Evolutionary conservation across 2,113 vertebrate genomes (phyloP).

Genomic region (Ctenomys sociabilis): DNA sequence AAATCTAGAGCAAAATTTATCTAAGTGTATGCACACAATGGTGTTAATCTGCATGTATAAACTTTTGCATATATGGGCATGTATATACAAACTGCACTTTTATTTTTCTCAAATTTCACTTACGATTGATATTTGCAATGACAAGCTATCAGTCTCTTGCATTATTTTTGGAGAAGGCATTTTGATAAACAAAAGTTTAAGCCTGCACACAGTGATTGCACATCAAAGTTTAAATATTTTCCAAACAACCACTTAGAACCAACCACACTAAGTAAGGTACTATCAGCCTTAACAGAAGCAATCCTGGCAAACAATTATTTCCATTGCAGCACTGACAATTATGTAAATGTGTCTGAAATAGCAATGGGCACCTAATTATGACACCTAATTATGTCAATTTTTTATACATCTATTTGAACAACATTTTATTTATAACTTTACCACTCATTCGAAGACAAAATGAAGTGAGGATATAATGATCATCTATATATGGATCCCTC

Average conservation of each 20-base stretch:
- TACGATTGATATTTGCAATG: background rate
- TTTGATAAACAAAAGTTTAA: constrained; percentile 65
- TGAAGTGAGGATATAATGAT: constrained; percentile 68
- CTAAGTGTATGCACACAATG: background rate
- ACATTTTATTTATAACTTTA: constrained; percentile 86
- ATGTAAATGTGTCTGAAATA: constrained; percentile 86
- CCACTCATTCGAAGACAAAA: constrained; percentile 78
- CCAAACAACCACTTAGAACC: constrained; percentile 84
- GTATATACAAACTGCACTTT: background rate
- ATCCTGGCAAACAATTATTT: constrained; percentile 86
- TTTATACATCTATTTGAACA: constrained; percentile 86
- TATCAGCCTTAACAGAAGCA: constrained; percentile 82
- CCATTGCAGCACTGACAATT: constrained; percentile 85
- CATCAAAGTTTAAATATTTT: constrained; percentile 84
- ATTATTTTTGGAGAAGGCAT: constrained; percentile 46
- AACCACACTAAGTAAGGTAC: constrained; percentile 78
- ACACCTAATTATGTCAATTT: constrained; percentile 87
- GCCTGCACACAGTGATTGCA: constrained; percentile 64
- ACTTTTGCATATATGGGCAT: background rate
- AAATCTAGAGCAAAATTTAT: background rate
- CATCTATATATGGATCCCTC: constrained; percentile 69
- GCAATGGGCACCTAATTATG: constrained; percentile 88
- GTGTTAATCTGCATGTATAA: background rate
- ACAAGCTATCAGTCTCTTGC: constrained; percentile 41
- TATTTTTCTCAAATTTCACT: background rate